Evolutionary conservation across 2,113 vertebrate species (phyloP).

Genomic region (Pseudopipra pipra): DNA sequence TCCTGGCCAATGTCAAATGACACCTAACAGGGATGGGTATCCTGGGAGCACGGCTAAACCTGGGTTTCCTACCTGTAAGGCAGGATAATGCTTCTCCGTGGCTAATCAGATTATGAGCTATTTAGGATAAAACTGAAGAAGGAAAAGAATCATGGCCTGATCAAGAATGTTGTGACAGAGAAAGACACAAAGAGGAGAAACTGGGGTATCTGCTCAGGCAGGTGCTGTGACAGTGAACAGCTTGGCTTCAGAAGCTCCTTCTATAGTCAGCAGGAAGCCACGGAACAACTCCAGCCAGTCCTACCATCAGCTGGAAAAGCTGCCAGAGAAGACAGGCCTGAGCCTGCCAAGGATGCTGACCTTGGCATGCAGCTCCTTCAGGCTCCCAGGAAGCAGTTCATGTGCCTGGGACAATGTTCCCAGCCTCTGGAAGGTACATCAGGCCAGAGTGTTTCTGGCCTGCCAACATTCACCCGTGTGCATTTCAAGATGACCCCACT

Average conservation of each 20-base stretch:
- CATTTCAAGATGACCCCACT: neutral
- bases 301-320: neutral
- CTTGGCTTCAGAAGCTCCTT: neutral
- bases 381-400: neutral
- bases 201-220: neutral
- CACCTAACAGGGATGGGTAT: neutral
- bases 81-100: neutral
- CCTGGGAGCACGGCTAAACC: neutral
- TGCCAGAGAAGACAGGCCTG: neutral
- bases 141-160: neutral
- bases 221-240: neutral
- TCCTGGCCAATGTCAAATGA: neutral
- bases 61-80: neutral
- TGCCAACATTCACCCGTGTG: accelerated
- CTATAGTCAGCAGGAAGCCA: neutral
- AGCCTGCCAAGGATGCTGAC: neutral
- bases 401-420: accelerated
- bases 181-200: neutral
- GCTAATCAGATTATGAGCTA: neutral
- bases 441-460: neutral
- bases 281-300: neutral
- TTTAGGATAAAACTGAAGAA: neutral
- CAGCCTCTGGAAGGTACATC: neutral
- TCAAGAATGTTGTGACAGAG: neutral
- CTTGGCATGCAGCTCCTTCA: neutral